A percentile compares a stretch with the other conserved stretches of the same genome.
Evolutionary conservation across 1,140 invertebrate genomes (phyloP).

Genomic region (Coelopa frigida): DNA sequence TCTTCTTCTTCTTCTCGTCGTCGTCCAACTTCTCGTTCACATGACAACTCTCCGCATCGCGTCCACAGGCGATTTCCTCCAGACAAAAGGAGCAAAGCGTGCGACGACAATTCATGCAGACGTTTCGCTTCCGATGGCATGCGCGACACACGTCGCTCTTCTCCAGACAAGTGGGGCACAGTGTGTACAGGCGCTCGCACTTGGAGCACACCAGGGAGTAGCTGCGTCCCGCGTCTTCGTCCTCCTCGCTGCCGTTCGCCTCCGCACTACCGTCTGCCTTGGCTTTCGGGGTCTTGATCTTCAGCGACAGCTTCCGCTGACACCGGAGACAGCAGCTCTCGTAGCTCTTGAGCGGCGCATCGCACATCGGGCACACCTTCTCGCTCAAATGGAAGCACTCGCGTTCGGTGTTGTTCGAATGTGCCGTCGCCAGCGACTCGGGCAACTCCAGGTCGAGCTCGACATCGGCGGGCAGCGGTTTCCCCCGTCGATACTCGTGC

Average conservation of each 20-base stretch:
- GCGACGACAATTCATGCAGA: constrained; percentile 35
- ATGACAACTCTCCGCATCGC: constrained; percentile 26
- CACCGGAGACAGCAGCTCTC: constrained; percentile 37
- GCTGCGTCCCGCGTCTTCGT: background rate
- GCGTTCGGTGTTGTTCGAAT: constrained; percentile 32
- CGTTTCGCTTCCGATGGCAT: constrained; percentile 35
- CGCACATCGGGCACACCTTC: constrained; percentile 40
- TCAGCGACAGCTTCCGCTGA: constrained; percentile 31
- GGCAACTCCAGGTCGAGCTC: constrained; percentile 33
- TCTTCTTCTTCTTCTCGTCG: too few species aligned
- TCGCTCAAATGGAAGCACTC: constrained; percentile 42
- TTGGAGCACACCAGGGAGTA: constrained; percentile 34
- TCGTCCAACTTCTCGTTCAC: constrained; percentile 22
- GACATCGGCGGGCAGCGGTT: constrained; percentile 24
- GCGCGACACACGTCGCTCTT: constrained; percentile 32
- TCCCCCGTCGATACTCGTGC: constrained; percentile 26
- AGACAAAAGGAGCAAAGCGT: constrained; percentile 36
- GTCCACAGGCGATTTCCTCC: constrained; percentile 33
- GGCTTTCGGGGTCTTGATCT: constrained; percentile 15
- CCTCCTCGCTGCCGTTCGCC: background rate
- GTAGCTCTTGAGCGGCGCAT: constrained; percentile 33
- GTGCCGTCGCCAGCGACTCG: constrained; percentile 17
- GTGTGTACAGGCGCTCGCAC: constrained; percentile 33
- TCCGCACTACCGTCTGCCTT: constrained; percentile 2
- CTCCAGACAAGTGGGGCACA: constrained; percentile 29